Conservation (phyloP, 2,113 vertebrate species). For the Trogon melanurus region DNA sequence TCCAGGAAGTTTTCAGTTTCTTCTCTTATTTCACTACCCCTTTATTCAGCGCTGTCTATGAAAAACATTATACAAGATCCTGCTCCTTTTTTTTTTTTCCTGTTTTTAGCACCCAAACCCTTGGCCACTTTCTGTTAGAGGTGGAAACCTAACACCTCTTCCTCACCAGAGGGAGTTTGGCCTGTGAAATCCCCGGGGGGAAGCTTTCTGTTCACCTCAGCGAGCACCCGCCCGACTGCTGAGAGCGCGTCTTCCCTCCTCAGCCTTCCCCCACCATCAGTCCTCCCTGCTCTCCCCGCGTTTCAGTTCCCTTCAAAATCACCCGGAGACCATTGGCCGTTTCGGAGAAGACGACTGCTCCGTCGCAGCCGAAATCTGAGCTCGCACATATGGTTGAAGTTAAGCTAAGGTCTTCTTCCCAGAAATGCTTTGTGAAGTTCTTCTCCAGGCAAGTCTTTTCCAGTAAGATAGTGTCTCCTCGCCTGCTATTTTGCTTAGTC, state of each 20-base stretch:
- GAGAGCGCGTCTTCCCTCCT: neutral
- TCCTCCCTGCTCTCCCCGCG: neutral
- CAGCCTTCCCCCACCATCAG: neutral
- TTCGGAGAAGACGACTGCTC: constrained; percentile 49
- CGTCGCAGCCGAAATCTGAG: constrained; percentile 49
- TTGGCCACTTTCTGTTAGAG: neutral
- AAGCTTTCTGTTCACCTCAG: neutral
- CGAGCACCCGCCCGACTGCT: rapidly evolving
- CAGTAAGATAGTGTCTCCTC: constrained; percentile 62
- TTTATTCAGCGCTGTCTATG: neutral
- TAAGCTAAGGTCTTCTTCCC: constrained; percentile 72
- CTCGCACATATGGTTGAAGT: constrained; percentile 52
- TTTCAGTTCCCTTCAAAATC: constrained; percentile 31
- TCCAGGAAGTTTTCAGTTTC: neutral
- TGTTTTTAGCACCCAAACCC: neutral
- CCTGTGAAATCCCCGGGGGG: neutral
- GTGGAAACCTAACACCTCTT: neutral
- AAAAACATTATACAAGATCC: neutral
- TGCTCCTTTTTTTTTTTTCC: neutral
- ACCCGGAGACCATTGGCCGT: neutral
- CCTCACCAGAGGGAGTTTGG: neutral
- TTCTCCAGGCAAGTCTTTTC: constrained; percentile 63
- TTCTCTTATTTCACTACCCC: constrained; percentile 34
- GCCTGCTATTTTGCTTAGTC: constrained; percentile 63
- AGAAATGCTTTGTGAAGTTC: constrained; percentile 55